Base-by-base conservation (phyloP, 2,888 invertebrate species). In the Mimumesa dahlbomi region DNA sequence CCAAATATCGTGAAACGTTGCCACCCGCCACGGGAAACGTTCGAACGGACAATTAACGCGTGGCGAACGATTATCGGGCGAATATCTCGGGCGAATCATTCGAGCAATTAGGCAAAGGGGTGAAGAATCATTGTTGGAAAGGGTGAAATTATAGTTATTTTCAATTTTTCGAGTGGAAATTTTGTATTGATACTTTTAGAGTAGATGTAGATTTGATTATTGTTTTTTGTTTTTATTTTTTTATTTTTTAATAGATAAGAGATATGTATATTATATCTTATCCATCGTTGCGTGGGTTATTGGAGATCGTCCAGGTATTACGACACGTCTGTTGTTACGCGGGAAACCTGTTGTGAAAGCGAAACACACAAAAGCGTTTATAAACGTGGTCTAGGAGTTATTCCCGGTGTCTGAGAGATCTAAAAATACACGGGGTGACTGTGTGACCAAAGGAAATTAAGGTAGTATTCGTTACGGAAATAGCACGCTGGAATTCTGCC, bases 261-360 rank as follows among this genome's bases (percentile, higher is more conserved):
- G n/a, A n/a, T n/a, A n/a, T n/a, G n/a, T n/a, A n/a, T n/a, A n/a
- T n/a, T n/a, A n/a, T n/a, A n/a, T n/a, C n/a, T n/a, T n/a, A n/a
- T n/a, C n/a, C n/a, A n/a, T n/a, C n/a, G n/a, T n/a, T n/a, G n/a
- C n/a, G n/a, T n/a, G 53, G 7, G 4, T 16, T 19, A 54, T 43
- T 72, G 73, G 73, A 73, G 6, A 29, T 9, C 4, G 52, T 59
- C 73, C 73, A 73, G 48, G 22, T 22, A 52, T 71, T 73, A 69
- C 56, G 71, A 72, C 65, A 73, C 40, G n/a, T 18, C 21, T 4
- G 19, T 21, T 48, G 42, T 36, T 16, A 11, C 5, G 11, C 40
- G n/a, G 46, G 25, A 25, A 68, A 52, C 31, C n/a, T n/a, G n/a
- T n/a, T n/a, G n/a, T n/a, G n/a, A n/a, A n/a, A n/a, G n/a, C n/a